Evolutionary conservation across 2,888 invertebrate species (phyloP).

Genomic region (Chaetoderma sp.): DNA sequence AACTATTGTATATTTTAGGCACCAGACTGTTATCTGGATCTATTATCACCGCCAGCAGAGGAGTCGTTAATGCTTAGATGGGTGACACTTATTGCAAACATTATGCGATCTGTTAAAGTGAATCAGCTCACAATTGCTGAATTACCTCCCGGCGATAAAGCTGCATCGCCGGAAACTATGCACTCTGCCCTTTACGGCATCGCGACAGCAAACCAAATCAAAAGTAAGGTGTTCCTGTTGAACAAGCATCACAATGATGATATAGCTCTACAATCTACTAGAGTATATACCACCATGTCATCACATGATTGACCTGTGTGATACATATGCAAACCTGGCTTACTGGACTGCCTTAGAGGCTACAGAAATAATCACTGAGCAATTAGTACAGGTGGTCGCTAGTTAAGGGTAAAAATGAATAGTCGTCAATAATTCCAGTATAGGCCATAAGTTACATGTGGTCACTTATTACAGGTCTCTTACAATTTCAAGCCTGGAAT

Average conservation of each 20-base stretch:
- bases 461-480: too few species aligned
- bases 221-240: conserved; percentile 61
- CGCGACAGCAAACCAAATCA: conserved; percentile 43
- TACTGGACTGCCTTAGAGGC: neutral
- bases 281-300: conserved; percentile 45
- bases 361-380: neutral
- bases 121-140: conserved; percentile 70
- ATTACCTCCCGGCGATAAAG: conserved; percentile 72
- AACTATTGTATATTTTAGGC: too few species aligned
- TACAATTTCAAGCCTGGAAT: too few species aligned
- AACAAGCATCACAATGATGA: conserved; percentile 57
- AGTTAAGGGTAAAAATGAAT: too few species aligned
- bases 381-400: too few species aligned
- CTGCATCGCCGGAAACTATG: conserved; percentile 73
- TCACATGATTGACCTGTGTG: neutral
- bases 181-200: conserved; percentile 62
- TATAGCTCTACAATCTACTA: conserved; percentile 54
- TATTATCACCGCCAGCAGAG: conserved; percentile 70
- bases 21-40: conserved; percentile 70
- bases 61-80: conserved; percentile 70
- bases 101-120: conserved; percentile 69
- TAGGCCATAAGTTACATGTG: too few species aligned
- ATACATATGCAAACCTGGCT: neutral
- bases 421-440: too few species aligned
- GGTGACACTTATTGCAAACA: conserved; percentile 72